phyloP scores from a whole-genome alignment of 2,113 vertebrate genomes.

The Hyaena hyaena region DNA sequence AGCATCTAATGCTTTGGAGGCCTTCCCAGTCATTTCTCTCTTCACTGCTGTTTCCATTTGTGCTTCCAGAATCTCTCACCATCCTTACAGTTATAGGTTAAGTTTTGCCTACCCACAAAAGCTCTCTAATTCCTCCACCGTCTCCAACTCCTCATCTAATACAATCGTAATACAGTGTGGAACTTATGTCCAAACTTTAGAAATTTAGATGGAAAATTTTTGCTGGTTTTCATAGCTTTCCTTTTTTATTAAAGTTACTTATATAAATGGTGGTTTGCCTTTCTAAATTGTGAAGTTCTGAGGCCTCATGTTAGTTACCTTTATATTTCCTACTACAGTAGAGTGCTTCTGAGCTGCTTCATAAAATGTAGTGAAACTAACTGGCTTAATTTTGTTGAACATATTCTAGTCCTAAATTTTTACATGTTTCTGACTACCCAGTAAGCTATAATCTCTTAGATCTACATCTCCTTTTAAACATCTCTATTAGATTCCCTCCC shows the following conservation, averaged over 20 bases:
- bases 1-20: not conserved
- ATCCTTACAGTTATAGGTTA: not conserved
- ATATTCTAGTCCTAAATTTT: not conserved
- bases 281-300: not conserved
- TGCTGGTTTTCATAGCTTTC: not conserved
- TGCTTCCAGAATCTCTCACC: not conserved
- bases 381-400: not conserved
- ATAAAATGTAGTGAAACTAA: not conserved
- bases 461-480: not conserved
- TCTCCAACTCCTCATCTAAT: not conserved
- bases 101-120: not conserved
- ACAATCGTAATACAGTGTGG: not conserved
- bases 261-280: not conserved
- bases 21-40: not conserved
- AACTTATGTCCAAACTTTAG: not conserved
- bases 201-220: not conserved
- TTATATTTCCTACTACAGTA: not conserved
- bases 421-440: not conserved
- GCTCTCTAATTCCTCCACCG: not conserved
- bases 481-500: slow-evolving; percentile 38
- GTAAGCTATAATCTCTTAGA: not conserved
- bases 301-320: not conserved
- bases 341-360: not conserved
- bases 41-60: not conserved
- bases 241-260: not conserved